Evolutionary conservation across 2,113 vertebrate species (phyloP), one percentile per base, ranked within the genome.

Genomic region (Arvicanthis niloticus): DNA sequence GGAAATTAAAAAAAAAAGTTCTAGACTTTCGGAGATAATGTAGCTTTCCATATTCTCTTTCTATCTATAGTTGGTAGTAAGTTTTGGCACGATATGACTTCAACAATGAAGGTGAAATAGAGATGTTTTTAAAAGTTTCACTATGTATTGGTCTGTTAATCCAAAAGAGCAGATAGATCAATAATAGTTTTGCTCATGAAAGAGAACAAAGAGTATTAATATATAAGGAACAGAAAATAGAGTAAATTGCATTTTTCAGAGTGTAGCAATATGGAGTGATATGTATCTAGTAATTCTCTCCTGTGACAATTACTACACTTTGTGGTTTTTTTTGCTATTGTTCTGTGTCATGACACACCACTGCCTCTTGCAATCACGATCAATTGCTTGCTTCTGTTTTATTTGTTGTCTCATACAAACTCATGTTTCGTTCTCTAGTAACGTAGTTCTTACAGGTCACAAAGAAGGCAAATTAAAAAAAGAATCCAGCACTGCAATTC

Each of bases 371-470:
- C 80, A 67, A 91, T 90, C 34, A 81, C 34, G 0, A 5, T 94
- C 21, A 75, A 75, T 95, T 84, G 1, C 24, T 73, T 96, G 76
- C 73, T 95, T 65, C 12, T 5, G 24, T 26, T 94, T 95, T 5
- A 78, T 90, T 96, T 97, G 78, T 72, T 24, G 24, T 68, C 11
- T 82, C 84, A 24, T 40, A 42, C 2, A 95, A 96, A 94, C 76
- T 92, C 77, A 89, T 91, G 42, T 34, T 96, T 48, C 84, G 65
- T 73, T 97, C 56, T 97, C 72, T 67, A 91, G 81, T 68, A 91
- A 76, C 76, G 58, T 24, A 89, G 16, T 87, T 94, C 76, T 31
- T 53, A 24, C 62, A 95, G 86, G n/a, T 40, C 67, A 94, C 45
- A 95, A 78, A 86, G 84, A 80, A 88, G 67, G 75, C 31, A 68